Conservation (phyloP, 1,140 invertebrate genomes). For the Cydia splendana region DNA sequence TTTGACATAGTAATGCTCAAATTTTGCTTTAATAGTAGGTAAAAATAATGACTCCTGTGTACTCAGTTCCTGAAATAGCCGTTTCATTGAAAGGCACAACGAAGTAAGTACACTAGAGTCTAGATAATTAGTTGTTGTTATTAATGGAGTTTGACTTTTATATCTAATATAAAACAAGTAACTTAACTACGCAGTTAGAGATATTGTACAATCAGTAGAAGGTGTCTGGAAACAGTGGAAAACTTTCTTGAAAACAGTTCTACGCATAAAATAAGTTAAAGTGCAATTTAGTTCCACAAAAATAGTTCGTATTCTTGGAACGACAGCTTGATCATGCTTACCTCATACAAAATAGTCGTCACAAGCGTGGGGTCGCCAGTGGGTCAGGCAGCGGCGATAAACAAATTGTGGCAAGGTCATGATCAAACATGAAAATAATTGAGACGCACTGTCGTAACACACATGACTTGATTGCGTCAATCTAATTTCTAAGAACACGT, state of each 20-base stretch:
- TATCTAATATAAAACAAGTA: too few relatives aligned
- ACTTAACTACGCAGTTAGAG: too few relatives aligned
- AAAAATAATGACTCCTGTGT: too few relatives aligned
- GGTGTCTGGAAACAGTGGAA: too few relatives aligned
- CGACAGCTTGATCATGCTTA: neutral
- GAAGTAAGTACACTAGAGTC: too few relatives aligned
- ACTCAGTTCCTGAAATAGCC: too few relatives aligned
- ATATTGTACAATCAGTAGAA: too few relatives aligned
- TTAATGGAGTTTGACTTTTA: too few relatives aligned
- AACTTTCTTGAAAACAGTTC: neutral
- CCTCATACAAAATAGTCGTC: conserved; percentile 37
- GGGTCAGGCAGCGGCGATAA: conserved; percentile 47
- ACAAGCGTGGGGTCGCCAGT: conserved; percentile 39
- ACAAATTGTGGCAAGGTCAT: conserved; percentile 54
- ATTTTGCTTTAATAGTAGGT: too few relatives aligned
- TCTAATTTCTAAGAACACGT: conserved; percentile 16
- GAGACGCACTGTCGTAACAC: conserved; percentile 21
- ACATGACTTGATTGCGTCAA: conserved; percentile 1
- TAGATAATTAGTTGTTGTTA: too few relatives aligned
- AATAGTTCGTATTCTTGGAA: conserved; percentile 4
- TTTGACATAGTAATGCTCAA: too few relatives aligned
- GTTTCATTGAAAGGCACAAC: too few relatives aligned
- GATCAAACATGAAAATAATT: conserved; percentile 40
- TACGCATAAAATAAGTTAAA: neutral
- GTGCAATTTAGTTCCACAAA: neutral